Conservation (phyloP, 2,797 vertebrate genomes). For the Notolepis coatsorum region DNA sequence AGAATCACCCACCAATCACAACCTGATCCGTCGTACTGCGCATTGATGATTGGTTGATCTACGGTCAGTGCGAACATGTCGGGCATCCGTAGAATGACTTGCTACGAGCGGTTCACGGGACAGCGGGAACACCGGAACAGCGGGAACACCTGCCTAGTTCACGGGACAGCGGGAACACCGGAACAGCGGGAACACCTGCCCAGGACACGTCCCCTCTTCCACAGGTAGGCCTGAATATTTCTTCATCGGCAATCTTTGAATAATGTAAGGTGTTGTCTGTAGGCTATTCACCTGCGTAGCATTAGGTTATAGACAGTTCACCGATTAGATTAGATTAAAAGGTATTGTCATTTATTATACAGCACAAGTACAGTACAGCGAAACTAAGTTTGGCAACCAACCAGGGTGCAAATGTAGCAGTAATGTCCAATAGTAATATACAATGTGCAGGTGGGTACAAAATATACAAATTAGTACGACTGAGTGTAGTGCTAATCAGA, state of each 20-base stretch:
- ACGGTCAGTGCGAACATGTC: constrained; percentile 46
- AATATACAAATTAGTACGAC: too few species aligned
- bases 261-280: not conserved
- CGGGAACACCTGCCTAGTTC: constrained; percentile 49
- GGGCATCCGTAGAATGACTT: constrained; percentile 43
- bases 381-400: too few species aligned
- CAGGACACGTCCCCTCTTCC: constrained; percentile 33
- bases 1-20: constrained; percentile 60
- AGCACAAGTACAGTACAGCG: too few species aligned
- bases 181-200: constrained; percentile 46
- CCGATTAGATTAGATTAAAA: too few species aligned
- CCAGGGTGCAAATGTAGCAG: too few species aligned
- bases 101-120: constrained; percentile 49
- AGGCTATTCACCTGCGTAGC: not conserved
- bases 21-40: constrained; percentile 51
- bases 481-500: too few species aligned
- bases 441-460: too few species aligned
- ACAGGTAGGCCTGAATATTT: constrained; percentile 55
- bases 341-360: too few species aligned
- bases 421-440: too few species aligned
- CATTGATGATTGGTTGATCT: constrained; percentile 73
- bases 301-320: fast-evolving
- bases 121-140: too few species aligned
- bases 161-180: constrained; percentile 61
- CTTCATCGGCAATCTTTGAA: not conserved